Percentiles rank a stretch among this genome's conserved stretches.
phyloP scores from a whole-genome alignment of 2,113 vertebrate species.

The Casuarius casuarius region DNA sequence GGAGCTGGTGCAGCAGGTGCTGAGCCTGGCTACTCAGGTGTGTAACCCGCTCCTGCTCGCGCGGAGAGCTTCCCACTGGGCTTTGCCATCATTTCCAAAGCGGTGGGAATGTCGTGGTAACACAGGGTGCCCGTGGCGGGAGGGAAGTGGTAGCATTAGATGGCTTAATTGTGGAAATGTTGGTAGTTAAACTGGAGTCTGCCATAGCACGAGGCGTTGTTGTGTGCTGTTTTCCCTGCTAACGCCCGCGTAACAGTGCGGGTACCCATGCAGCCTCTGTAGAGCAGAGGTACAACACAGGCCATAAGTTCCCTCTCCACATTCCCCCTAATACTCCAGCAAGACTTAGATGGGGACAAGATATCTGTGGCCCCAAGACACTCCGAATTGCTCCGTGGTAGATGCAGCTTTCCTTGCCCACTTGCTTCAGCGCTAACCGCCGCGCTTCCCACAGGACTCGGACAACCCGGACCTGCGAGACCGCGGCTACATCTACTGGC shows the following conservation, averaged over 20 bases:
- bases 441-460: conserved; percentile 81
- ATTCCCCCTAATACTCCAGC: not conserved
- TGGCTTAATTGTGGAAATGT: not conserved
- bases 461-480: conserved; percentile 97
- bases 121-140: accelerated
- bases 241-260: accelerated
- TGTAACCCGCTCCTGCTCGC: accelerated
- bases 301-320: not conserved
- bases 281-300: not conserved
- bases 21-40: conserved; percentile 98
- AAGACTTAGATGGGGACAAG: not conserved
- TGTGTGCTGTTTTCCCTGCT: not conserved
- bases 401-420: not conserved
- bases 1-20: conserved; percentile 96
- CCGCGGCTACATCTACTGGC: conserved; percentile 98
- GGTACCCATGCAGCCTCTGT: not conserved
- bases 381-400: accelerated
- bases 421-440: accelerated
- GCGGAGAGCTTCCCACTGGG: not conserved
- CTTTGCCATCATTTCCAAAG: accelerated
- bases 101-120: not conserved
- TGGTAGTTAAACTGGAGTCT: not conserved
- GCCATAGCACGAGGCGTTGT: not conserved
- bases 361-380: not conserved
- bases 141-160: not conserved